phyloP scores from a whole-genome alignment of 2,888 invertebrate genomes.

The Leptinotarsa juncta region DNA sequence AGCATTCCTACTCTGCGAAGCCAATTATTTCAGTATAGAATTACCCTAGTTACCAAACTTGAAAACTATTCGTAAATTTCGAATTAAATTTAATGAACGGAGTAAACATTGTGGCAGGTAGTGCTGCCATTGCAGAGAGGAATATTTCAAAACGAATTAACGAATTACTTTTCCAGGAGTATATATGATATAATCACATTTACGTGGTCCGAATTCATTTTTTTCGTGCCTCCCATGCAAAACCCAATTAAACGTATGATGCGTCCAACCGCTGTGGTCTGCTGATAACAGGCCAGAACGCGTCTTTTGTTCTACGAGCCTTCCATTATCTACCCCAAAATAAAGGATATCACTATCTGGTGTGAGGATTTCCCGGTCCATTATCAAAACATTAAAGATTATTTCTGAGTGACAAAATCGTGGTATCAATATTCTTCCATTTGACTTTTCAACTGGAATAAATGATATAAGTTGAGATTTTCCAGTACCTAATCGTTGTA shows the following conservation, averaged over 20 bases:
- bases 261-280: background rate
- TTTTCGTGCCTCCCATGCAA: background rate
- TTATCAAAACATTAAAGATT: background rate
- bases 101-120: background rate
- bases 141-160: background rate
- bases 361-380: background rate
- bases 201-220: background rate
- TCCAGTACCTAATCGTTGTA: too few species aligned
- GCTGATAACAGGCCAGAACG: background rate
- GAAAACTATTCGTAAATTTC: background rate
- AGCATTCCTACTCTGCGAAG: too few species aligned
- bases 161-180: background rate
- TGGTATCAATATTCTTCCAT: too few species aligned
- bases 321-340: background rate
- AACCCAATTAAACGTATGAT: background rate
- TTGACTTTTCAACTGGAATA: too few species aligned
- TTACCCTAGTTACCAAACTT: background rate
- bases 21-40: too few species aligned
- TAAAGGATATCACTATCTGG: background rate
- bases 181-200: slow-evolving; percentile 5
- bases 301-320: slow-evolving; percentile 6
- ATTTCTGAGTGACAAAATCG: too few species aligned
- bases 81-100: background rate
- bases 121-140: background rate
- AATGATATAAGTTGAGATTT: too few species aligned